Base-by-base conservation (phyloP, 2,113 vertebrate genomes). In the Sclerurus mexicanus region DNA sequence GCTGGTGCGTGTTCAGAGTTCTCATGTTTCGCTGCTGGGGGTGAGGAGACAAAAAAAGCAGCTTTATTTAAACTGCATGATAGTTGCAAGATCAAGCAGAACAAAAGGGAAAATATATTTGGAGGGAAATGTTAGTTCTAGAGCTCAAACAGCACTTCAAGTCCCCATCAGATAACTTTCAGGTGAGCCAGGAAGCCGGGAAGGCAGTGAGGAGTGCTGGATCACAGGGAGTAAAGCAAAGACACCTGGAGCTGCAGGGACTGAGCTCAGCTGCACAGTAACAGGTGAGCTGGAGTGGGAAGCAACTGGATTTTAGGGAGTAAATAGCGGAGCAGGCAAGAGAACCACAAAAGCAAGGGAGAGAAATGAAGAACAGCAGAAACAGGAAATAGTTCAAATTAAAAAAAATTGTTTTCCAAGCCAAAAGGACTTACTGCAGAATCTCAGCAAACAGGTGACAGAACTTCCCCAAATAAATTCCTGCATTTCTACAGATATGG, bases 91-190 rank as follows among this genome's bases (percentile, higher is more conserved):
- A 79, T 44, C 87, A 42, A 75, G 85, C 35, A n/a, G 89, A 94
- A 94, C 62, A 78, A 69, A 89, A 55, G 58, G 49, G 33, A 72
- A 87, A 85, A 60, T n/a, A 9, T 7, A 23, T 63, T 87, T 76
- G 14, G 74, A 91, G 46, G 62, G 52, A 79, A 85, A 87, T 5
- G 21, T 19, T 44, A 46, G 64, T 59, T 59, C 64, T 33, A 23
- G 52, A 91, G 69, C 68, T 93, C 47, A 12, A 80, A 63, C 4
- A 2, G 76, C 31, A 49, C 80, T 31, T 12, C 0, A 6, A 46
- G 75, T 56, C 67, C 85, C 75, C n/a, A 30, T 33, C 68, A 63
- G 84, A 5, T 6, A 63, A 78, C 31, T 35, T 10, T 17, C 56
- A 47, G 12, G 13, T 7, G 60, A 89, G 44, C 81, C 4, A 81